Base-by-base conservation (phyloP, 1,140 invertebrate species). In the Atta texana region DNA sequence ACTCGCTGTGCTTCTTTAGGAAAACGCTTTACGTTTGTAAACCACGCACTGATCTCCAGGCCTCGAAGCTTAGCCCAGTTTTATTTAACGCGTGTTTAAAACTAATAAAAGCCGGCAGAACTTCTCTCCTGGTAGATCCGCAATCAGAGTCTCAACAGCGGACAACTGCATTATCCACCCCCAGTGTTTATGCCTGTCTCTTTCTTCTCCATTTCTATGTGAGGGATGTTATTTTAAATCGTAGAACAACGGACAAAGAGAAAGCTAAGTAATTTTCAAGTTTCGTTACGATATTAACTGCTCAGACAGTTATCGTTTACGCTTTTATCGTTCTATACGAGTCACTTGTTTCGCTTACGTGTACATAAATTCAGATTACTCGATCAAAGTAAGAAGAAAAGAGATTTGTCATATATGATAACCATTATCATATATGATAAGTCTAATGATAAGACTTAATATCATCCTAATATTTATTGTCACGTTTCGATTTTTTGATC, bases 71-170 rank as follows among this genome's bases (percentile, higher is more conserved):
- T 93, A 92, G 90, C 84, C 86, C 81, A 86, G 92, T 93, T 94
- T 94, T 94, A 95, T 95, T 94, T 95, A 95, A 95, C 93, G 94
- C 93, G 93, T 94, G 94, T 95, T 95, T 95, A 94, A 95, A 95
- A 95, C 93, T 94, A 93, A 94, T 95, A 94, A 95, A 95, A 95
- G 31, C 39, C 59, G 78, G 8, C 28, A 59, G 18, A 81, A 80
- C 85, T 87, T 89, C 66, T 51, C 78, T 53, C 28, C 16, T 69
- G 34, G 68, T 31, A 77, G 90, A 90, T 91, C 82, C 74, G 87
- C 88, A 91, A 92, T 92, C 88, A 89, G 64, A 91, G 80, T 91
- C 68, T 8, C 39, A 61, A 69, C 49, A 77, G 80, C 78, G 85
- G 72, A 92, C 87, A 86, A 85, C 63, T 88, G 86, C 85, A 88